Percentiles rank a stretch among this genome's conserved stretches.
phyloP scores from a whole-genome alignment of 2,797 vertebrate genomes.

The Darevskia nairensis region DNA sequence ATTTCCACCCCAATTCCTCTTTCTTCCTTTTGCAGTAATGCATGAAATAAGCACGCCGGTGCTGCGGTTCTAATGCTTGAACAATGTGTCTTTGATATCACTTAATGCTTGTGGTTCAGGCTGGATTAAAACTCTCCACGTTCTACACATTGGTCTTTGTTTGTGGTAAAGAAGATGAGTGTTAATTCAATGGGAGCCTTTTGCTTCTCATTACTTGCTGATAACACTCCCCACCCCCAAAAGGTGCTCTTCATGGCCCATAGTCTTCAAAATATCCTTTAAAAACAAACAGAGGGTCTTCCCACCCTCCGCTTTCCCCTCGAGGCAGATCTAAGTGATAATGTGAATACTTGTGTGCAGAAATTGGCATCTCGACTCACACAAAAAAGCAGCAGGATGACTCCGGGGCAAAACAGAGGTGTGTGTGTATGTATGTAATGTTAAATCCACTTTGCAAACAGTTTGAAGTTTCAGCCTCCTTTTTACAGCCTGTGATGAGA shows the following conservation, averaged over 20 bases:
- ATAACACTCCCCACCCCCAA: constrained; percentile 11
- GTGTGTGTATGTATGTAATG: constrained; percentile 5
- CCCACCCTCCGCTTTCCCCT: constrained; percentile 54
- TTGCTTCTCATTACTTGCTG: constrained; percentile 50
- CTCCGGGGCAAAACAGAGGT: constrained; percentile 58
- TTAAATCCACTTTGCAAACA: constrained; percentile 54
- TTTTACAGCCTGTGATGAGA: constrained; percentile 41
- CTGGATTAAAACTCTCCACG: constrained; percentile 63
- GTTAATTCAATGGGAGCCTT: constrained; percentile 43
- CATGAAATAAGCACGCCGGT: background rate
- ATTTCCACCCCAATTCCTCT: background rate
- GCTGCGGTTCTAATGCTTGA: constrained; percentile 50
- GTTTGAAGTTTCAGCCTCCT: constrained; percentile 53
- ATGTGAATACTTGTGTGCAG: constrained; percentile 61
- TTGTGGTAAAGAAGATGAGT: constrained; percentile 30
- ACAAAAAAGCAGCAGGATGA: constrained; percentile 10
- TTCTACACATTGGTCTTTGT: constrained; percentile 48
- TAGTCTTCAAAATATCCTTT: constrained; percentile 57
- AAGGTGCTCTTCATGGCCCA: constrained; percentile 46
- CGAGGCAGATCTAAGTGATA: constrained; percentile 59
- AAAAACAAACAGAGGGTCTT: constrained; percentile 55
- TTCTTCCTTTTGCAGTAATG: background rate
- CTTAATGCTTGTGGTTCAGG: constrained; percentile 66
- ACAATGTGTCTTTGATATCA: constrained; percentile 41
- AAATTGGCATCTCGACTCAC: constrained; percentile 60